These are phyloP conservation scores for Zeuzera pyrina DNA, from an alignment of 2,888 invertebrate genomes.

Conservation along the genomic window DNA sequence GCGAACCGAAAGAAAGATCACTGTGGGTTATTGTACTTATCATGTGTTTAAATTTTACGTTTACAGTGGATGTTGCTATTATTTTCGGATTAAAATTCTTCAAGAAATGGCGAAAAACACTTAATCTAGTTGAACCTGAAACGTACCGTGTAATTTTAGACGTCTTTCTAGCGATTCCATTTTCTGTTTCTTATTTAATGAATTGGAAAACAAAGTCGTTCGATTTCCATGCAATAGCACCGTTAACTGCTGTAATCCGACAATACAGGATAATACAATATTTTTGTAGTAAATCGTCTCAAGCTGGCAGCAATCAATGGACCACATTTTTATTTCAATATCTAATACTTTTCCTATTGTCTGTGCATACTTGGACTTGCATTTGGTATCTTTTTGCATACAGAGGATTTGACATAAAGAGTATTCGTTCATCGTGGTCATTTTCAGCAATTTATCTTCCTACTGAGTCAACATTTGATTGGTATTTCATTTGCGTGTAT, in stretches of 20 bases:
- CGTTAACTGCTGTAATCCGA: slow-evolving; percentile 47
- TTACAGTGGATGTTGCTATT: slow-evolving; percentile 45
- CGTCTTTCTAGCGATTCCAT: slow-evolving; percentile 47
- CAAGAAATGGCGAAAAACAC: slow-evolving; percentile 57
- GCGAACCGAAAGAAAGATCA: slow-evolving; percentile 26
- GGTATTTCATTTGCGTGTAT: slow-evolving; percentile 62
- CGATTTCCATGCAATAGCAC: slow-evolving; percentile 46
- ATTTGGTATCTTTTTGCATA: slow-evolving; percentile 60
- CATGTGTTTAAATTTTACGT: slow-evolving; percentile 43
- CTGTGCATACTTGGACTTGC: slow-evolving; percentile 62
- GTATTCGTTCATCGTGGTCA: slow-evolving; percentile 52
- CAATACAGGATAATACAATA: slow-evolving; percentile 55
- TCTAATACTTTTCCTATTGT: slow-evolving; percentile 50
- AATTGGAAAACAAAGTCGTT: slow-evolving; percentile 21
- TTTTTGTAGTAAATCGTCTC: slow-evolving; percentile 51
- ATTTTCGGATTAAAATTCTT: slow-evolving; percentile 51
- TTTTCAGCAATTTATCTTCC: slow-evolving; percentile 43
- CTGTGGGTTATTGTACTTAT: slow-evolving; percentile 38
- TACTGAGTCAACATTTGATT: slow-evolving; percentile 48
- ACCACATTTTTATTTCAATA: slow-evolving; percentile 63
- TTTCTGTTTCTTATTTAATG: slow-evolving; percentile 44
- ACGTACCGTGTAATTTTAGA: slow-evolving; percentile 42
- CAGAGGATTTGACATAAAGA: slow-evolving; percentile 40
- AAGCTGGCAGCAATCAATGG: slow-evolving; percentile 65
- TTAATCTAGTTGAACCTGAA: slow-evolving; percentile 58